Evolutionary conservation across 2,113 vertebrate genomes (phyloP).

Genomic region (Apistogramma diplotaenia): DNA sequence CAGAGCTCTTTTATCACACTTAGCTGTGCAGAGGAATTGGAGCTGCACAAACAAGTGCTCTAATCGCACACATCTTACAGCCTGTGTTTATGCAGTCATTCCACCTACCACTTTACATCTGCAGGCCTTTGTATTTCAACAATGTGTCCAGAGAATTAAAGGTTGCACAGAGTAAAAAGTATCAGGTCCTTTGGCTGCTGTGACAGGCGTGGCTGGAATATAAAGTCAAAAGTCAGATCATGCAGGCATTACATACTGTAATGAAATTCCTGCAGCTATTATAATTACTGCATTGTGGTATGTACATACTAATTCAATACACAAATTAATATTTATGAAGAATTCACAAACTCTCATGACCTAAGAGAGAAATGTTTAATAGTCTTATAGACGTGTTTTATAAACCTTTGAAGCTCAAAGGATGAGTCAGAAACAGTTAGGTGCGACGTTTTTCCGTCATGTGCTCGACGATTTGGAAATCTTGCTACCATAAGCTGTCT

Average conservation of each 20-base stretch:
- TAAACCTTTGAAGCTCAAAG: background rate
- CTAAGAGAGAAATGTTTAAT: background rate
- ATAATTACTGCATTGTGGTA: background rate
- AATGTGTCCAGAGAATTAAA: background rate
- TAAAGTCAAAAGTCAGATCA: background rate
- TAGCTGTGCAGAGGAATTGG: background rate
- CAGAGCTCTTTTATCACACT: conserved; percentile 23
- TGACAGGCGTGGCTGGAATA: background rate
- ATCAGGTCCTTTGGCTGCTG: background rate
- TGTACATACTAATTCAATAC: background rate
- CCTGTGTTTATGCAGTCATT: background rate
- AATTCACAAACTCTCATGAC: background rate
- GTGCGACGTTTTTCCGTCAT: background rate
- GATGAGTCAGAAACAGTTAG: background rate
- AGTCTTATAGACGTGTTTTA: background rate
- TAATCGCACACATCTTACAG: background rate
- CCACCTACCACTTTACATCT: background rate
- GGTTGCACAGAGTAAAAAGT: background rate
- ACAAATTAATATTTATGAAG: background rate
- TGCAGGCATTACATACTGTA: background rate
- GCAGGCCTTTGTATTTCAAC: background rate
- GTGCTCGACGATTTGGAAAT: accelerated
- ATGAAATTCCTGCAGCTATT: background rate
- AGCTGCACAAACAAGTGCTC: conserved; percentile 17
- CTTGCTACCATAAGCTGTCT: background rate